These are phyloP conservation scores for Lithophane socia DNA, from an alignment of 2,888 invertebrate genomes.

Conservation along the genomic window DNA sequence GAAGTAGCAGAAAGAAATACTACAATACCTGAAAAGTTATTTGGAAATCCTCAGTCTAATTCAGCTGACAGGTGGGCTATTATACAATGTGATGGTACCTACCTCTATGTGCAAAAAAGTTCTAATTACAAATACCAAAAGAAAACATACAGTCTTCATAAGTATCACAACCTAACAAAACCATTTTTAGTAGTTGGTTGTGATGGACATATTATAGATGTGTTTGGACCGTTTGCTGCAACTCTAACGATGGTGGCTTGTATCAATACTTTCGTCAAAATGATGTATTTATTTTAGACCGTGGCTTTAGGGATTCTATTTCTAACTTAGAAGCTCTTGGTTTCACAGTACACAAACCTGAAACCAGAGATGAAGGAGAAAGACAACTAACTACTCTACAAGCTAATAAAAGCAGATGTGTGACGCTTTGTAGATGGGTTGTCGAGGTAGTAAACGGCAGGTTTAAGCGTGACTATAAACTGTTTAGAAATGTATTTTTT, in stretches of 20 bases:
- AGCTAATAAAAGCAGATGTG: not conserved
- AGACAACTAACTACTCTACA: not conserved
- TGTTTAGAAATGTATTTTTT: too few species aligned
- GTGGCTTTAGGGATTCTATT: not conserved
- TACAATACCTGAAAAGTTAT: not conserved
- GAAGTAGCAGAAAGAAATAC: not conserved
- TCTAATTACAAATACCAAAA: not conserved
- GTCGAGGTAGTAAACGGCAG: not conserved
- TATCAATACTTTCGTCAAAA: not conserved
- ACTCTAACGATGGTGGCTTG: not conserved
- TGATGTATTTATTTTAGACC: not conserved
- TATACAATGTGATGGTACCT: not conserved
- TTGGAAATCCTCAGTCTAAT: not conserved
- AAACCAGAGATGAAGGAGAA: not conserved
- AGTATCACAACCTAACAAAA: not conserved
- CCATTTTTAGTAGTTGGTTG: not conserved
- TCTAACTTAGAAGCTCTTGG: not conserved
- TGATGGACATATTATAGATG: not conserved
- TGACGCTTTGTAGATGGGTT: not conserved
- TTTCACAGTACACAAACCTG: constrained; percentile 1
- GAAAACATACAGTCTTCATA: not conserved
- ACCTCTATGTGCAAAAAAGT: not conserved
- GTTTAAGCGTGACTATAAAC: too few species aligned
- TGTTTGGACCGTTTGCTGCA: not conserved
- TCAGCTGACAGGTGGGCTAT: not conserved